These are phyloP conservation scores for Acleris emargana DNA, from an alignment of 2,888 invertebrate species.

Conservation along the genomic window DNA sequence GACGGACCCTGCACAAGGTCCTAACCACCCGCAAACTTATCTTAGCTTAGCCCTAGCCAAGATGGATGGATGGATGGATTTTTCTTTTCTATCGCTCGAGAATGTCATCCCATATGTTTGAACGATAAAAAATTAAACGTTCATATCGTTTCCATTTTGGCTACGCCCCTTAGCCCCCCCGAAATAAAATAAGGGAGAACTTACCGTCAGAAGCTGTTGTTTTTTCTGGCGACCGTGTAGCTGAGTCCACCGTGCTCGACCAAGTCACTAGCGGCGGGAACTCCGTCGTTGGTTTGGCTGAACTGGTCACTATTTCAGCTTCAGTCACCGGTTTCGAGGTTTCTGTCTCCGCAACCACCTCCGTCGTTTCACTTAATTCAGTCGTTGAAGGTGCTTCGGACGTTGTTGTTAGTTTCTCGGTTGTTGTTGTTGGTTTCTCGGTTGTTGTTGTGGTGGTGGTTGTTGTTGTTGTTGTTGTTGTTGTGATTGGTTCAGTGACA, in stretches of 20 bases:
- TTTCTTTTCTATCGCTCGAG: too few relatives aligned
- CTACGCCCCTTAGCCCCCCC: too few relatives aligned
- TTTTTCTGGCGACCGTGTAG: slow-evolving; percentile 57
- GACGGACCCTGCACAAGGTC: too few relatives aligned
- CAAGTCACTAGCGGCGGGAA: slow-evolving; percentile 79
- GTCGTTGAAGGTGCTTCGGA: slow-evolving; percentile 27
- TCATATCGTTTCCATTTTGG: too few relatives aligned
- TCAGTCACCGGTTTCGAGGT: slow-evolving; percentile 54
- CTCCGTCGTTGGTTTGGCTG: slow-evolving; percentile 52
- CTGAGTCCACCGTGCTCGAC: slow-evolving; percentile 71
- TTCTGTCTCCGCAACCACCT: slow-evolving; percentile 51
- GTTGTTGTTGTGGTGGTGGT: slow-evolving; percentile 37
- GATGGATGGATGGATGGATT: too few relatives aligned
- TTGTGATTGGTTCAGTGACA: slow-evolving; percentile 38
- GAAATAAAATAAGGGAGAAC: slow-evolving; percentile 35
- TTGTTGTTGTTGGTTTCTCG: slow-evolving; percentile 34
- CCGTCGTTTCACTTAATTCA: slow-evolving; percentile 45
- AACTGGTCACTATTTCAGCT: slow-evolving; percentile 45
- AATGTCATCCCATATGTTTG: too few relatives aligned
- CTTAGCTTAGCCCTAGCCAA: too few relatives aligned
- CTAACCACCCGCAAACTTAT: too few relatives aligned
- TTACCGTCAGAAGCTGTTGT: slow-evolving; percentile 62
- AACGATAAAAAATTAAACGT: too few relatives aligned
- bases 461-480: slow-evolving; percentile 40
- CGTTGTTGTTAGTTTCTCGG: slow-evolving; percentile 30